Evolutionary conservation across 2,888 invertebrate genomes (phyloP).

Genomic region (Myathropa florea): DNA sequence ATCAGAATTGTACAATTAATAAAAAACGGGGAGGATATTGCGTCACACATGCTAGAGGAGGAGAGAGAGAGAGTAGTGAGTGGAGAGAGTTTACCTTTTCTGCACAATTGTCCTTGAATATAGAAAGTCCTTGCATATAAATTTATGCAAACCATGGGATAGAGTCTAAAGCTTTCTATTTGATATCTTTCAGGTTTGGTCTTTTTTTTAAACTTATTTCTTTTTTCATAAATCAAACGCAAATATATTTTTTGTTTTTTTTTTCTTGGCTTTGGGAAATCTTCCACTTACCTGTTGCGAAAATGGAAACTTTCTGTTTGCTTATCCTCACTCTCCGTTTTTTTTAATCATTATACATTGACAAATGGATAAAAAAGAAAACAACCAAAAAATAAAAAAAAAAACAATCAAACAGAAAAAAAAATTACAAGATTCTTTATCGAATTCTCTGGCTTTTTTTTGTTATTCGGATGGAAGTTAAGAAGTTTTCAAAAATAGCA

Average conservation of each 20-base stretch:
- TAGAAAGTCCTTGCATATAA: constrained; percentile 58
- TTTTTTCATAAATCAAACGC: constrained; percentile 17
- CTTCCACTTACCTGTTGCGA: constrained; percentile 66
- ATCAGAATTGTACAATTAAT: constrained; percentile 33
- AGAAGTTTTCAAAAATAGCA: constrained; percentile 63
- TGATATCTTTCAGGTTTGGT: background rate
- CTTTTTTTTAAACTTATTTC: background rate
- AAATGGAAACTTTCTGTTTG: constrained; percentile 33
- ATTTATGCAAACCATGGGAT: constrained; percentile 36
- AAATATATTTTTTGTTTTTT: constrained; percentile 6
- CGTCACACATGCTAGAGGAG: constrained; percentile 49
- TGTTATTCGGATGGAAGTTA: constrained; percentile 23
- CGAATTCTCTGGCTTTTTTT: constrained; percentile 16
- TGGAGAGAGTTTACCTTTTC: constrained; percentile 59
- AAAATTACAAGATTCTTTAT: constrained; percentile 20
- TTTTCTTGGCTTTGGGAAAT: background rate
- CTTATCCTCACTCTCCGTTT: constrained; percentile 43
- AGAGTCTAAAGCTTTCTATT: constrained; percentile 34
- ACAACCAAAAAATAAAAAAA: constrained; percentile 24
- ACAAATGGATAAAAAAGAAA: constrained; percentile 19
- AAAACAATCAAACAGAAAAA: constrained; percentile 16
- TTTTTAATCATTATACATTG: constrained; percentile 32
- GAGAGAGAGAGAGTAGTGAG: constrained; percentile 12
- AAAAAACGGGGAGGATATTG: constrained; percentile 41
- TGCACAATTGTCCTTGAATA: constrained; percentile 64